Base-by-base conservation (phyloP, 2,113 vertebrate species). In the Melanocharis versteri region DNA sequence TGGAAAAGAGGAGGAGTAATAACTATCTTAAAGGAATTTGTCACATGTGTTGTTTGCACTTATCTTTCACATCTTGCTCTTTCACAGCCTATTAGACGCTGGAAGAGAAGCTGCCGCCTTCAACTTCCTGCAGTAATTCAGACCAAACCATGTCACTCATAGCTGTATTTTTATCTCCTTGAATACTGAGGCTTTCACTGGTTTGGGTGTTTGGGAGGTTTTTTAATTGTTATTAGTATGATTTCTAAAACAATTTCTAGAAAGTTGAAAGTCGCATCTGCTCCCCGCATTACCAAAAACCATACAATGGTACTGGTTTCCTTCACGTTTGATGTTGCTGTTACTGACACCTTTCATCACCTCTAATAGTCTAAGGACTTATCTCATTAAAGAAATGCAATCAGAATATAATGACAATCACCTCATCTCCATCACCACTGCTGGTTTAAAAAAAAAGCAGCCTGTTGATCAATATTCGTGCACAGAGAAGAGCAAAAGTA, bases 21-120 rank as follows among this genome's bases (percentile, higher is more conserved):
- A 87, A 69, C 71, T 69, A 90, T 77, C 78, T 87, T 28, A 73
- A 40, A 73, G 51, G 66, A 91, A 94, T 83, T 88, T 73, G 45
- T 94, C 57, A 87, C 72, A 44, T 51, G 11, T 83, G 90, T 62
- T 95, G n/a, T 85, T 91, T 86, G 75, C 2, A 1, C 33, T 13
- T 87, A 87, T 88, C 79, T 96, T 95, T 80, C 75, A 91, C 58
- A 42, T 95, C 79, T 95, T 93, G 71, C 76, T 95, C 85, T 86
- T 92, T 93, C 87, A 88, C 82, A 92, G 79, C 35, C 44, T 88
- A 31, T 94, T 91, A 92, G 71, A 73, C 1, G 1, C 24, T 96
- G 64, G 22, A 88, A 76, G 56, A 84, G 66, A 88, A 91, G 61
- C 47, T 58, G 42, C 57, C 65, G 79, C 90, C 69, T 77, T 89